phyloP scores from a whole-genome alignment of 1,140 invertebrate species.

The Sarcophaga bullata region DNA sequence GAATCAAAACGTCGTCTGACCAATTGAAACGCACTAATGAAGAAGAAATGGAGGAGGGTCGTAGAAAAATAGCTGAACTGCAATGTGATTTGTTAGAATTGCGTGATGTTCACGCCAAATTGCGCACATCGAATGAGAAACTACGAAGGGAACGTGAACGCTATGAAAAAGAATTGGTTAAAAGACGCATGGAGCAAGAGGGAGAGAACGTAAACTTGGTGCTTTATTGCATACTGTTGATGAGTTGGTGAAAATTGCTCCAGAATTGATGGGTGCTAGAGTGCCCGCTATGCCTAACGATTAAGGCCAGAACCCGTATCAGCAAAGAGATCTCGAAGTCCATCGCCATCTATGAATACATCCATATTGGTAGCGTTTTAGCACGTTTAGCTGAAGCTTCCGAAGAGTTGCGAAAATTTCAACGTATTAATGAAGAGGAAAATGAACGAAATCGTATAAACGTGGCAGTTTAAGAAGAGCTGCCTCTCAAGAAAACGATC shows the following conservation, averaged over 20 bases:
- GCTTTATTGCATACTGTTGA: slow-evolving; percentile 80
- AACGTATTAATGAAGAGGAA: slow-evolving; percentile 67
- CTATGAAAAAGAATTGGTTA: slow-evolving; percentile 84
- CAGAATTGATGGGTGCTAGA: slow-evolving; percentile 68
- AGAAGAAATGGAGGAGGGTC: slow-evolving; percentile 89
- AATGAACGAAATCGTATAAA: slow-evolving; percentile 66
- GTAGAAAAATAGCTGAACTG: slow-evolving; percentile 81
- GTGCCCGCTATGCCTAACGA: slow-evolving; percentile 51
- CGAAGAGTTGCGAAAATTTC: slow-evolving; percentile 68
- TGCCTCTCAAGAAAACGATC: slow-evolving; percentile 67
- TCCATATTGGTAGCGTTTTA: slow-evolving; percentile 59
- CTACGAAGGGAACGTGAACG: slow-evolving; percentile 86
- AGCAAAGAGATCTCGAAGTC: slow-evolving; percentile 59
- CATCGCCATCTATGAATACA: slow-evolving; percentile 65
- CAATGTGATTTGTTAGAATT: slow-evolving; percentile 89
- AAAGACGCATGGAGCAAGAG: slow-evolving; percentile 68
- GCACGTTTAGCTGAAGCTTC: slow-evolving; percentile 68
- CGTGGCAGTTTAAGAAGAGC: slow-evolving; percentile 65
- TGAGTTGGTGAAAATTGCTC: slow-evolving; percentile 77
- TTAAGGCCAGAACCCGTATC: slow-evolving; percentile 59
- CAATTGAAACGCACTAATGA: slow-evolving; percentile 85
- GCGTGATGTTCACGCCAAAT: slow-evolving; percentile 89
- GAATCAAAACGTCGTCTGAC: slow-evolving; percentile 85
- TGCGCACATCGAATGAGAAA: slow-evolving; percentile 92
- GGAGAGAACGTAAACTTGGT: slow-evolving; percentile 62